Evolutionary conservation across 2,113 vertebrate species (phyloP).

Genomic region (Opisthocomus hoazin): DNA sequence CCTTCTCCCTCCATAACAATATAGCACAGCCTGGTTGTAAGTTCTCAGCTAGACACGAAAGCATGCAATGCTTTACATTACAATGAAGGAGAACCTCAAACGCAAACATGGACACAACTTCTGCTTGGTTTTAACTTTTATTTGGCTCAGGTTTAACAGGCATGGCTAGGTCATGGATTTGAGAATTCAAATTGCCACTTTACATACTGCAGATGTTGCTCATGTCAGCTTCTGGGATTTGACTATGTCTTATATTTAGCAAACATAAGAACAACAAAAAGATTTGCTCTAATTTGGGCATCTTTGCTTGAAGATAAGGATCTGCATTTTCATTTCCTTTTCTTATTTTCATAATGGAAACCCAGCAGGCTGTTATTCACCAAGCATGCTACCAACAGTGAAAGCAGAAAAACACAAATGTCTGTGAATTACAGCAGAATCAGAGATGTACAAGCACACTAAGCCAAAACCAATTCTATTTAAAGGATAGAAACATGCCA

Average conservation of each 20-base stretch:
- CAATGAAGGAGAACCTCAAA: background rate
- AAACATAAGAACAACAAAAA: constrained; percentile 14
- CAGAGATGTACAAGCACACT: background rate
- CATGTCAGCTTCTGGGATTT: background rate
- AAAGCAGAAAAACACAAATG: constrained; percentile 22
- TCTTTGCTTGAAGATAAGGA: background rate
- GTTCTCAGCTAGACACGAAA: background rate
- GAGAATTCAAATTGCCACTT: background rate
- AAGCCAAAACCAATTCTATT: constrained; percentile 15
- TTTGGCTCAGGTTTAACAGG: background rate
- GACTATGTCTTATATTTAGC: background rate
- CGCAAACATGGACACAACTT: background rate
- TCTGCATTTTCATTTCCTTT: constrained; percentile 12
- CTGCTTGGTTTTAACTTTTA: background rate
- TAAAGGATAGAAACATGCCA: background rate
- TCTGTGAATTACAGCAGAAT: constrained; percentile 29
- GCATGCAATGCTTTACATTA: background rate
- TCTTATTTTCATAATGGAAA: constrained; percentile 26
- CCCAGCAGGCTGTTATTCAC: constrained; percentile 29
- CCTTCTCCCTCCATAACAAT: background rate
- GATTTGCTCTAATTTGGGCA: constrained; percentile 18
- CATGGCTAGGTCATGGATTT: background rate
- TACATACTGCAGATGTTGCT: background rate
- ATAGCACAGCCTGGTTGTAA: background rate
- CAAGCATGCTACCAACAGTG: background rate